Percentiles rank a stretch among this genome's conserved stretches.
These are phyloP conservation scores for Plectus sambesii DNA, from an alignment of 1,140 invertebrate species.

Conservation along the genomic window DNA sequence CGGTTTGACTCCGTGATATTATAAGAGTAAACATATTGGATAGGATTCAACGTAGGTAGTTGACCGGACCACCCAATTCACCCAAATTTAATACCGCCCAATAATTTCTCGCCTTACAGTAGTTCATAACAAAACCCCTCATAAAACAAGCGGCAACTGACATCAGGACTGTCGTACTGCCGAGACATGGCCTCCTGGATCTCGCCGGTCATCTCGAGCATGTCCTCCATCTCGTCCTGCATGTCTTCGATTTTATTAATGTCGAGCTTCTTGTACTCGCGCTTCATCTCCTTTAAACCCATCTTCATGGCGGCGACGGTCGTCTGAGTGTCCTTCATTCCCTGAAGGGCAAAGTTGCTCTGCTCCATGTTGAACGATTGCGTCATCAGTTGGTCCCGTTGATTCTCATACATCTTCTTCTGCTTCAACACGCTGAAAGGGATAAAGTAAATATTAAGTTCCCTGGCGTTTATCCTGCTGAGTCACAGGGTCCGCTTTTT, in stretches of 20 bases:
- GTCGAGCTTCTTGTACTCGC: constrained; percentile 95
- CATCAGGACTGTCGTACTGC: constrained; percentile 89
- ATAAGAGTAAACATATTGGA: constrained; percentile 9
- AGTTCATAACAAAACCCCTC: no score
- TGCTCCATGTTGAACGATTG: constrained; percentile 99
- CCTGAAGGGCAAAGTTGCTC: constrained; percentile 93
- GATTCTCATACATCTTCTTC: constrained; percentile 91
- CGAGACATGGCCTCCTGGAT: constrained; percentile 90
- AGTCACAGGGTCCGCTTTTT: no score
- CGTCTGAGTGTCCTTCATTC: constrained; percentile 88
- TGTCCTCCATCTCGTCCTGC: constrained; percentile 94
- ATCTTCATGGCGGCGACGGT: constrained; percentile 88
- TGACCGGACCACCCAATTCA: no score
- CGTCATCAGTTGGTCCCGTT: constrained; percentile 76
- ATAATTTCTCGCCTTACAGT: no score
- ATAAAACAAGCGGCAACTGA: constrained; percentile 24
- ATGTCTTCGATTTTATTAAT: constrained; percentile 95
- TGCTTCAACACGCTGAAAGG: constrained; percentile 72
- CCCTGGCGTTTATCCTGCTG: no score
- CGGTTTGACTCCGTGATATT: no score
- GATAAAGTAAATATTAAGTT: constrained; percentile 18
- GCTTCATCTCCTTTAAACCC: constrained; percentile 94
- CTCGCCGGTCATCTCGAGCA: constrained; percentile 93
- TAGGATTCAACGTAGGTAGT: no score
- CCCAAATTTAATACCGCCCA: no score